Percentiles rank a stretch among this genome's conserved stretches.
Conservation (phyloP, 2,888 invertebrate species). For the Chymomyza caudatula region DNA sequence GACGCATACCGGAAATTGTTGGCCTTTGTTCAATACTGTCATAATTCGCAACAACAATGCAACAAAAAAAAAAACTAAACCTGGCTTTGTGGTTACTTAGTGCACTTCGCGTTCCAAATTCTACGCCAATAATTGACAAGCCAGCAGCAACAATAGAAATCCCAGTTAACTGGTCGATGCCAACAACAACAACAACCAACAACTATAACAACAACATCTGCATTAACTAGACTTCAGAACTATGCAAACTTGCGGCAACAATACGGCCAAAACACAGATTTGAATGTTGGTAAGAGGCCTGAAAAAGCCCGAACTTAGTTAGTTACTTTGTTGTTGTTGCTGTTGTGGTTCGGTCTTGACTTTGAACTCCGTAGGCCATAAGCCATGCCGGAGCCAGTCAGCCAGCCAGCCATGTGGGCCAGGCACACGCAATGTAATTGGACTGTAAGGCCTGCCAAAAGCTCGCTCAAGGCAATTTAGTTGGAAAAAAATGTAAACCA, state of each 20-base stretch:
- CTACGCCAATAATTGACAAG: slow-evolving; percentile 70
- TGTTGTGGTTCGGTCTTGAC: slow-evolving; percentile 30
- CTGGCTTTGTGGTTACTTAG: slow-evolving; percentile 54
- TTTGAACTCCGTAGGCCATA: slow-evolving; percentile 31
- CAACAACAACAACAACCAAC: slow-evolving; percentile 1
- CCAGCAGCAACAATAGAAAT: slow-evolving; percentile 44
- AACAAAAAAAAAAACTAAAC: slow-evolving; percentile 16
- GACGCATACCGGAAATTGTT: slow-evolving; percentile 61
- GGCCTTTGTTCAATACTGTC: slow-evolving; percentile 41
- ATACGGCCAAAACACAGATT: slow-evolving; percentile 26
- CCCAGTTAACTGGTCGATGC: slow-evolving; percentile 26
- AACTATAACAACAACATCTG: slow-evolving; percentile 16
- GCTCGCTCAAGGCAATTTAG: slow-evolving; percentile 48
- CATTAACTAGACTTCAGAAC: slow-evolving; percentile 49
- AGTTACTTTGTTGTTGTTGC: neutral
- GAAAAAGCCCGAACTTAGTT: neutral
- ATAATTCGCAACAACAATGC: slow-evolving; percentile 38
- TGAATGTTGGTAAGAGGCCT: slow-evolving; percentile 36
- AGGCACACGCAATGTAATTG: slow-evolving; percentile 63
- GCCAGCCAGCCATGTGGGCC: neutral
- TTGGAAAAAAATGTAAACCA: slow-evolving; percentile 12
- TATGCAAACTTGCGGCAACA: neutral
- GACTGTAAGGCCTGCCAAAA: slow-evolving; percentile 23
- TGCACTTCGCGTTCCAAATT: slow-evolving; percentile 65
- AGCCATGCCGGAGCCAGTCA: neutral